Conservation (phyloP, 2,888 invertebrate genomes). For the Caenorhabditis sp. region DNA sequence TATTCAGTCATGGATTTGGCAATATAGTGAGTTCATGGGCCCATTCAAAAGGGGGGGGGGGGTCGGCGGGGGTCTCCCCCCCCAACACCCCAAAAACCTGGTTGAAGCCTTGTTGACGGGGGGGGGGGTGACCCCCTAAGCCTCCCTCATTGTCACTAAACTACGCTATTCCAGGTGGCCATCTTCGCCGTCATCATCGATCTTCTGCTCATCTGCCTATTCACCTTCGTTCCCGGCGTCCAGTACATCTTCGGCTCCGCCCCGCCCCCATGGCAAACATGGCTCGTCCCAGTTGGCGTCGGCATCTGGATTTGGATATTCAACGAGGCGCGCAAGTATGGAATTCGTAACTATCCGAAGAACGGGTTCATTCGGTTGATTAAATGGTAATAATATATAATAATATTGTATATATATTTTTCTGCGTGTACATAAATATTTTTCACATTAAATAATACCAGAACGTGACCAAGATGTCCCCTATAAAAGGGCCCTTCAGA, state of each 20-base stretch:
- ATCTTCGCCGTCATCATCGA: constrained; percentile 57
- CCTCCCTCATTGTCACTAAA: not conserved
- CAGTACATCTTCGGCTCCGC: constrained; percentile 51
- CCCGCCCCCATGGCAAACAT: constrained; percentile 56
- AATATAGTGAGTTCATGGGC: constrained; percentile 40
- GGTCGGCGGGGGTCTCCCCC: too few species aligned
- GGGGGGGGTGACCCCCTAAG: too few species aligned
- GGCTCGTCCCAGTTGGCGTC: constrained; percentile 56
- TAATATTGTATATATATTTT: too few species aligned
- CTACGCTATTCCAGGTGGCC: constrained; percentile 29
- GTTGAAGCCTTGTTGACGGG: too few species aligned
- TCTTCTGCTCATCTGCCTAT: constrained; percentile 49
- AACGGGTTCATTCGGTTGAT: constrained; percentile 46
- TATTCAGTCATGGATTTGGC: constrained; percentile 58
- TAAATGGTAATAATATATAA: too few species aligned
- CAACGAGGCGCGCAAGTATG: constrained; percentile 56
- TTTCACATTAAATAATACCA: too few species aligned
- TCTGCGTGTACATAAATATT: too few species aligned
- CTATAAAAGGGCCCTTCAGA: too few species aligned
- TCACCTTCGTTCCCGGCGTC: constrained; percentile 58
- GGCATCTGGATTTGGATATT: constrained; percentile 54
- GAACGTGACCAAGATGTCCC: too few species aligned
- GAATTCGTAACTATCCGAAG: constrained; percentile 47
- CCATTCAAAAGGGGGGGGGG: too few species aligned
- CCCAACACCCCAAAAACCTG: too few species aligned